Evolutionary conservation across 2,113 vertebrate species (phyloP).

Genomic region (Bujurquina vittata): DNA sequence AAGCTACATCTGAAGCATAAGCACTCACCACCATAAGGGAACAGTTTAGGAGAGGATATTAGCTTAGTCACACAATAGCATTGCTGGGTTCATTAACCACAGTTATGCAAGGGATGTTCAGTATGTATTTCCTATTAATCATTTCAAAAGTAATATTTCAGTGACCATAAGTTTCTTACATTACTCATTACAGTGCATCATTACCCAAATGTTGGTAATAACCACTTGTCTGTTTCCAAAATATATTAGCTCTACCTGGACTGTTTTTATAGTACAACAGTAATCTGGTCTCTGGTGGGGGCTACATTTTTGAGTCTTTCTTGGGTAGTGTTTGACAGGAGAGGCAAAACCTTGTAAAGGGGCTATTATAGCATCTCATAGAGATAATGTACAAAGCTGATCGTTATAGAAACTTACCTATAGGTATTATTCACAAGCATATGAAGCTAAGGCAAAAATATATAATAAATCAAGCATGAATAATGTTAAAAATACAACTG

Average conservation of each 20-base stretch:
- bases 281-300: conserved; percentile 21
- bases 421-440: neutral
- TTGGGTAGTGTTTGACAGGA: conserved; percentile 3
- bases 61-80: conserved; percentile 59
- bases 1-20: conserved; percentile 39
- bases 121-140: conserved; percentile 58
- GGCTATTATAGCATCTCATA: neutral
- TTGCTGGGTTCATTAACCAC: conserved; percentile 69
- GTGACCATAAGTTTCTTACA: conserved; percentile 40
- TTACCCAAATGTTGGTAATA: conserved; percentile 51
- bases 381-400: neutral
- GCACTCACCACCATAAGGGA: conserved; percentile 36
- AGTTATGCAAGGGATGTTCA: conserved; percentile 46
- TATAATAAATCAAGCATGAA: neutral
- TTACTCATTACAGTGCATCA: conserved; percentile 51
- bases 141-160: conserved; percentile 63
- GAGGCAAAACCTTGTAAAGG: neutral
- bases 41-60: conserved; percentile 49
- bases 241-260: conserved; percentile 31
- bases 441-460: neutral
- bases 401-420: neutral
- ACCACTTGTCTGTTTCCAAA: conserved; percentile 28
- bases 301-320: conserved; percentile 12
- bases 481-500: neutral
- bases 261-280: conserved; percentile 37